These are phyloP conservation scores for Forficula auricularia DNA, from an alignment of 1,140 invertebrate species.

Conservation along the genomic window DNA sequence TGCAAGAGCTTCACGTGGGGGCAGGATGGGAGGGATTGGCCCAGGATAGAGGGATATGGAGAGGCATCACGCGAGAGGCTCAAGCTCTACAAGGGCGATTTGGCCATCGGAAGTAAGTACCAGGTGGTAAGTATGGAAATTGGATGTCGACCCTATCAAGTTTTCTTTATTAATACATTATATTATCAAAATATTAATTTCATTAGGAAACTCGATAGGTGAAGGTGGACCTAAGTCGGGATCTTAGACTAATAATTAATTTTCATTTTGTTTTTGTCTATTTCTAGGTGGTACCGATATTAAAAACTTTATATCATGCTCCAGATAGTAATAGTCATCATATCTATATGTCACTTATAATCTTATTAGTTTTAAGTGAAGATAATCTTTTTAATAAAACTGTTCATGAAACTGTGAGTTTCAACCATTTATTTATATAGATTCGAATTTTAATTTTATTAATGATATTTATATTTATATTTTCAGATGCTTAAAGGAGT, in stretches of 20 bases:
- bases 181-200: no score
- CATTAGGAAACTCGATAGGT: no score
- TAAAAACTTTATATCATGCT: conserved; percentile 83
- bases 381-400: conserved; percentile 89
- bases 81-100: no score
- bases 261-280: conserved; percentile 7
- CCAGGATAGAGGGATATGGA: no score
- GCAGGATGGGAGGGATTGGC: no score
- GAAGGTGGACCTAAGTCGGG: no score
- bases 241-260: conserved; percentile 4
- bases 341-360: conserved; percentile 98
- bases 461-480: conserved; percentile 5
- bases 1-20: no score
- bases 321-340: conserved; percentile 87
- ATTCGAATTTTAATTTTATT: conserved; percentile 2
- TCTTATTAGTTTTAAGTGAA: conserved; percentile 89
- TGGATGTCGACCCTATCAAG: no score
- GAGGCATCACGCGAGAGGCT: no score
- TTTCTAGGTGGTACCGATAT: conserved; percentile 70
- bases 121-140: no score
- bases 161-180: no score
- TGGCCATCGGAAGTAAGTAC: no score
- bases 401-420: conserved; percentile 83
- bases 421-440: neutral
- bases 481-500: conserved; percentile 69